These are phyloP conservation scores for Rana temporaria DNA, from an alignment of 2,113 vertebrate species.

Conservation along the genomic window DNA sequence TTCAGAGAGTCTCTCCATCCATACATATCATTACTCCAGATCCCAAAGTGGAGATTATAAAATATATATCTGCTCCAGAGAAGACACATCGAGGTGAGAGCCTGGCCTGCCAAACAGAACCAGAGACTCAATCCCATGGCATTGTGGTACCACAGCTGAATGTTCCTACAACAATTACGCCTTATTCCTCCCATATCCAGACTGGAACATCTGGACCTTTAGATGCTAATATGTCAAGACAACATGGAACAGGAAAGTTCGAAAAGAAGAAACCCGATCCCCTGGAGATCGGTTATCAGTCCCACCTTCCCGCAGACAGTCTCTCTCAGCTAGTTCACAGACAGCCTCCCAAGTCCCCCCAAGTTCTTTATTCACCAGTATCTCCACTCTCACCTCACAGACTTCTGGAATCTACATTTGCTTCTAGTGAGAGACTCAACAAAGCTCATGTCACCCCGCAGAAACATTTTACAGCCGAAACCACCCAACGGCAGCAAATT, in stretches of 20 bases:
- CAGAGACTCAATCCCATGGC: slow-evolving; percentile 85
- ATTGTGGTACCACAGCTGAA: slow-evolving; percentile 86
- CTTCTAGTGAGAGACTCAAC: slow-evolving; percentile 93
- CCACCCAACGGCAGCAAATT: slow-evolving; percentile 87
- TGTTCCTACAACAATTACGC: slow-evolving; percentile 88
- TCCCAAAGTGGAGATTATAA: slow-evolving; percentile 90
- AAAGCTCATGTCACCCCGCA: slow-evolving; percentile 97
- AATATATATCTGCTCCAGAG: slow-evolving; percentile 95
- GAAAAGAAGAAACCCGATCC: slow-evolving; percentile 96
- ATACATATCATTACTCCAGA: slow-evolving; percentile 94
- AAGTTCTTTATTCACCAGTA: slow-evolving; percentile 96
- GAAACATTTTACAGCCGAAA: slow-evolving; percentile 90
- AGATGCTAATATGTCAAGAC: slow-evolving; percentile 75
- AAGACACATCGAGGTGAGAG: slow-evolving; percentile 93
- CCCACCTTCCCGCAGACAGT: slow-evolving; percentile 86
- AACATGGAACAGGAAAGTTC: slow-evolving; percentile 83
- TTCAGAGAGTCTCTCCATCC: slow-evolving; percentile 89
- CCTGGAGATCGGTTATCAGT: slow-evolving; percentile 92
- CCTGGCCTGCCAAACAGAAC: slow-evolving; percentile 95
- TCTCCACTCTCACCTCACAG: slow-evolving; percentile 95
- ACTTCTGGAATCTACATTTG: slow-evolving; percentile 91
- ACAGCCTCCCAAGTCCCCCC: slow-evolving; percentile 93
- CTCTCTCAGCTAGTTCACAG: slow-evolving; percentile 87
- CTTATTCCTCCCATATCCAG: slow-evolving; percentile 91
- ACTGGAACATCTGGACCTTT: slow-evolving; percentile 83